Evolutionary conservation across 2,113 vertebrate genomes (phyloP).

Genomic region (Pithys albifrons): DNA sequence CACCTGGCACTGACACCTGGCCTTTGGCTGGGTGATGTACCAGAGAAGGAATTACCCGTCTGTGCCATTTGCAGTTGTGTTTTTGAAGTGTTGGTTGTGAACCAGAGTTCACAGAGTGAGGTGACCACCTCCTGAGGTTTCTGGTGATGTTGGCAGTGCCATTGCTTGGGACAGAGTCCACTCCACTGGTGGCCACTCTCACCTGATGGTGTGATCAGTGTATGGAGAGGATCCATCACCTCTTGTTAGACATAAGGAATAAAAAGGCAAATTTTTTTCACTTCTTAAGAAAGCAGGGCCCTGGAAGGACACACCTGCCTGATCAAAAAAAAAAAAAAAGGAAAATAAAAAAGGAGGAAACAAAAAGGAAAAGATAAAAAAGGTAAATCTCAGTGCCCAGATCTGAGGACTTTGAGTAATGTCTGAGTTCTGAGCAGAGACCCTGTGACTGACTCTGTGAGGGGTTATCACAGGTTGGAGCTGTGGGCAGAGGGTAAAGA

Average conservation of each 20-base stretch:
- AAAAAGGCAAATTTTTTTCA: not conserved
- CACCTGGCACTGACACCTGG: not conserved
- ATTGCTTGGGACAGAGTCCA: not conserved
- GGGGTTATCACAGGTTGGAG: not conserved
- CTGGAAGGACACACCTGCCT: not conserved
- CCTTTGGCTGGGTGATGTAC: not conserved
- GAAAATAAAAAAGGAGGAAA: too few relatives aligned
- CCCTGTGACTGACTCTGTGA: not conserved
- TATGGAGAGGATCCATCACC: not conserved
- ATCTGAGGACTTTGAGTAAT: not conserved
- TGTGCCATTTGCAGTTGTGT: not conserved
- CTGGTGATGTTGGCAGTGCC: not conserved
- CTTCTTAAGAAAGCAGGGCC: not conserved
- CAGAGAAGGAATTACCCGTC: not conserved
- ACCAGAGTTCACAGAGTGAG: not conserved
- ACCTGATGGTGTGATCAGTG: rapidly evolving
- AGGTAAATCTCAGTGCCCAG: not conserved
- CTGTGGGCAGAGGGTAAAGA: not conserved
- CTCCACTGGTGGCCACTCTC: not conserved
- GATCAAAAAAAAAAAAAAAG: too few relatives aligned
- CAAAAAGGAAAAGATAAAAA: too few relatives aligned
- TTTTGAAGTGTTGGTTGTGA: not conserved
- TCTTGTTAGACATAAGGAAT: not conserved
- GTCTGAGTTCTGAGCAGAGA: not conserved
- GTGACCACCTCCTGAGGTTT: not conserved